These are phyloP conservation scores for Rhynchonycteris naso DNA, from an alignment of 2,797 vertebrate genomes.

Conservation along the genomic window DNA sequence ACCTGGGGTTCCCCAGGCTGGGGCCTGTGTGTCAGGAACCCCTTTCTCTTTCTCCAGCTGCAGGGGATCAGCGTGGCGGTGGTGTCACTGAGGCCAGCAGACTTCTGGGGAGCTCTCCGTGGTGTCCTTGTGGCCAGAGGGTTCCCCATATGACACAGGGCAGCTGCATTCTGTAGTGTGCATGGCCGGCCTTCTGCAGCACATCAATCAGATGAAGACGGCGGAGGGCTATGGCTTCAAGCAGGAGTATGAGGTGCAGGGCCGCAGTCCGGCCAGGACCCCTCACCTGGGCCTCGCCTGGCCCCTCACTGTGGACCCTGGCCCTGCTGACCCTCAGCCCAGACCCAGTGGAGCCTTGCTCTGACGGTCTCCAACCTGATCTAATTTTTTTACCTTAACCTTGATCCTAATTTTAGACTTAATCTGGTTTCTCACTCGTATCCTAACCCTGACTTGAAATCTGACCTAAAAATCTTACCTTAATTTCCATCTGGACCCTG, in stretches of 20 bases:
- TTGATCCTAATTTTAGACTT: background rate
- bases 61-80: conserved; percentile 93
- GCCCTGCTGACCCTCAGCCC: background rate
- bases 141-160: conserved; percentile 96
- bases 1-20: background rate
- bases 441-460: background rate
- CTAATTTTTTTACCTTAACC: background rate
- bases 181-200: conserved; percentile 97
- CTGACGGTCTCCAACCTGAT: background rate
- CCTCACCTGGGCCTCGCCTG: rapidly evolving
- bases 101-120: conserved; percentile 94
- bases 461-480: background rate
- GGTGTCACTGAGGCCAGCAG: conserved; percentile 97
- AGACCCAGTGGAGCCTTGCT: background rate
- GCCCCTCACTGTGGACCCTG: background rate
- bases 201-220: conserved; percentile 99
- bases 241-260: conserved; percentile 96
- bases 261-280: background rate
- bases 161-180: conserved; percentile 96
- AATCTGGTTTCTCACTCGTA: background rate
- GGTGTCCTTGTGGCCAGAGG: conserved; percentile 92
- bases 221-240: conserved; percentile 98
- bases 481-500: background rate
- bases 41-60: background rate
- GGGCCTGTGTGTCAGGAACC: rapidly evolving